Evolutionary conservation across 2,113 vertebrate species (phyloP), one percentile per base, ranked within the genome.

Genomic region (Eira barbara): DNA sequence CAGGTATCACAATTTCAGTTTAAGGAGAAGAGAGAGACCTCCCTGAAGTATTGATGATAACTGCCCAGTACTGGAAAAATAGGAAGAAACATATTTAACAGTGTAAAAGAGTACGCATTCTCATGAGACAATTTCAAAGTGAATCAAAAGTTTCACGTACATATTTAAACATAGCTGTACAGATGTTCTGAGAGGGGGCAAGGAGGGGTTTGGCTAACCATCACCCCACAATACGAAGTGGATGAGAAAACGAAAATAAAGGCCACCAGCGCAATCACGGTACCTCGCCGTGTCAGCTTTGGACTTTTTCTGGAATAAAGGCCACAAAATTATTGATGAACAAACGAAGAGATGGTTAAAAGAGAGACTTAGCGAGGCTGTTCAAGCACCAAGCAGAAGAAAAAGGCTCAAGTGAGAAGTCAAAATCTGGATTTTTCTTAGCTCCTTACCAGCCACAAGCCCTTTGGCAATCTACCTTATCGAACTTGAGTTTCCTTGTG

Each of bases 221-320:
- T 78, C 79, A 73, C 42, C 29, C 25, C 29, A 47, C 36, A n/a
- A 63, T 55, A 45, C 73, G 3, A 65, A 80, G 73, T 67, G 49
- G 69, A 52, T 17, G 31, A 89, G 13, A 71, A 93, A 89, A 90
- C 1, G 13, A 31, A 57, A 47, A 17, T 10, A 57, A 39, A 90
- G 36, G 21, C 25, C 67, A 82, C n/a, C 59, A 17, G 39, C 55
- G n/a, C 55, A 29, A 29, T 36, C 45, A 49, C 3, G 3, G 27
- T 78, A 31, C 27, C 14, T 59, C 25, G 21, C 76, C 47, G 65
- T 36, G 29, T 7, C 52, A 55, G 52, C 61, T 25, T 49, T 29
- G 63, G 93, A 73, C 25, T 10, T 74, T 74, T 90, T 81, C 95
- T 95, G 95, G 74, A 57, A 81, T 89, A 73, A 74, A 73, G 23